Evolutionary conservation across 1,140 invertebrate species (phyloP).

Genomic region (Antheraea pernyi): DNA sequence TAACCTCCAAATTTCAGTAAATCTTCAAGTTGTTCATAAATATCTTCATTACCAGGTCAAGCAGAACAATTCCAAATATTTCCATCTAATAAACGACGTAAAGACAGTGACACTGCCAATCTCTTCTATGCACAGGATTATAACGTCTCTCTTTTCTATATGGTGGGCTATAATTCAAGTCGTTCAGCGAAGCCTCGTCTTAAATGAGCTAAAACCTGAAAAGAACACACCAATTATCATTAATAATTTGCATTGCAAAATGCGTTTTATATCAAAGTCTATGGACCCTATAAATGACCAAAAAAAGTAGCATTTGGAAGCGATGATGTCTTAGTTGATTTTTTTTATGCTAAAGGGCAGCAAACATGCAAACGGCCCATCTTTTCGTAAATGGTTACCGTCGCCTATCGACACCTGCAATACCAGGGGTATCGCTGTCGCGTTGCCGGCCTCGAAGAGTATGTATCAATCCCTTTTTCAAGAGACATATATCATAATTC

Average conservation of each 20-base stretch:
- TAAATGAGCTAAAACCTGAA: not conserved
- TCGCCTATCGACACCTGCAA: no score
- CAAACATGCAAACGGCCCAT: no score
- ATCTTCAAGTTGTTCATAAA: slow-evolving; percentile 21
- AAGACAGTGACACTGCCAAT: slow-evolving; percentile 15
- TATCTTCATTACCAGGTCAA: slow-evolving; percentile 42
- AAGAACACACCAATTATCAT: not conserved
- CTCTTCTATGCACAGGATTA: slow-evolving; percentile 21
- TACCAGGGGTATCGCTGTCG: no score
- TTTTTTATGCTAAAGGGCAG: no score
- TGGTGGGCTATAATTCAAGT: not conserved
- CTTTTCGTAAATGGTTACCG: no score
- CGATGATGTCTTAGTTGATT: no score
- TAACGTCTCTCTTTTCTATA: slow-evolving; percentile 10
- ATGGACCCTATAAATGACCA: no score
- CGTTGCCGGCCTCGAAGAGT: no score
- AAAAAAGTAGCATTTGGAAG: no score
- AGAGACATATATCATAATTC: no score
- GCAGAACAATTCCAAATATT: slow-evolving; percentile 24
- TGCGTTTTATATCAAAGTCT: no score
- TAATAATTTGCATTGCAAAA: not conserved
- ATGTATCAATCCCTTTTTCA: no score
- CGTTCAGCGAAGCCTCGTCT: not conserved
- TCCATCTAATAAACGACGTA: slow-evolving; percentile 33
- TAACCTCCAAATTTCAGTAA: slow-evolving; percentile 22